phyloP scores from a whole-genome alignment of 2,113 vertebrate species.

The Todiramphus chloris region DNA sequence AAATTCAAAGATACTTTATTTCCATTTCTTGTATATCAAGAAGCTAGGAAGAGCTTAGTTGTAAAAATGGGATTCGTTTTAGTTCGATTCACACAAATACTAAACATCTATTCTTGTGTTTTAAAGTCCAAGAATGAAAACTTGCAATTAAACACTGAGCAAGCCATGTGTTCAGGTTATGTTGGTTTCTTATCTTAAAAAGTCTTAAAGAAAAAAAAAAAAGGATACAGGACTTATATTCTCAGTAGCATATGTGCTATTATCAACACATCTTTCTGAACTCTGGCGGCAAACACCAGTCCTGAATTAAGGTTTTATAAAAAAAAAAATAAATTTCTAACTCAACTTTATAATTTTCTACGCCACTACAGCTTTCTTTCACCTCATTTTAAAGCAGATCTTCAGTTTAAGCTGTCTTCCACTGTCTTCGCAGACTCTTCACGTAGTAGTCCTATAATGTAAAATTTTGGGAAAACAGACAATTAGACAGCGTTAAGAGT shows the following conservation, averaged over 20 bases:
- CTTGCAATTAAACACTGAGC: slow-evolving; percentile 83
- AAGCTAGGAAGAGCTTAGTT: slow-evolving; percentile 79
- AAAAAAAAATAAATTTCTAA: slow-evolving; percentile 71
- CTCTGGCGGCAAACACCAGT: slow-evolving; percentile 79
- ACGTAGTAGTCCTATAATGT: slow-evolving; percentile 75
- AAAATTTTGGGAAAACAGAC: slow-evolving; percentile 79
- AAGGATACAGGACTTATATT: slow-evolving; percentile 80
- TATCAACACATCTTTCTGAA: slow-evolving; percentile 78
- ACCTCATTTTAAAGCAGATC: slow-evolving; percentile 98
- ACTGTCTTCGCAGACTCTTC: slow-evolving; percentile 84
- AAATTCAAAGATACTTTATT: slow-evolving; percentile 86
- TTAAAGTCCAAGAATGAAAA: slow-evolving; percentile 84
- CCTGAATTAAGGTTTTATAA: slow-evolving; percentile 79
- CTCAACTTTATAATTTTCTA: slow-evolving; percentile 87
- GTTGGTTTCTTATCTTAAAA: slow-evolving; percentile 79
- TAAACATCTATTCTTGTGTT: slow-evolving; percentile 80
- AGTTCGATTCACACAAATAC: slow-evolving; percentile 80
- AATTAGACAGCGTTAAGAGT: slow-evolving; percentile 74
- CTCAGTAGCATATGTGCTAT: slow-evolving; percentile 79
- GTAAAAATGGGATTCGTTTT: slow-evolving; percentile 82
- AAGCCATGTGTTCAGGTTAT: slow-evolving; percentile 80
- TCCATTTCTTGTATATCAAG: slow-evolving; percentile 80
- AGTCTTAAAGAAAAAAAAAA: slow-evolving; percentile 78
- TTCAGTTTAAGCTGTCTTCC: slow-evolving; percentile 87
- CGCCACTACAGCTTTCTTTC: slow-evolving; percentile 98